Percentiles rank a stretch among this genome's conserved stretches.
phyloP scores from a whole-genome alignment of 2,113 vertebrate genomes.

The Ginglymostoma cirratum region DNA sequence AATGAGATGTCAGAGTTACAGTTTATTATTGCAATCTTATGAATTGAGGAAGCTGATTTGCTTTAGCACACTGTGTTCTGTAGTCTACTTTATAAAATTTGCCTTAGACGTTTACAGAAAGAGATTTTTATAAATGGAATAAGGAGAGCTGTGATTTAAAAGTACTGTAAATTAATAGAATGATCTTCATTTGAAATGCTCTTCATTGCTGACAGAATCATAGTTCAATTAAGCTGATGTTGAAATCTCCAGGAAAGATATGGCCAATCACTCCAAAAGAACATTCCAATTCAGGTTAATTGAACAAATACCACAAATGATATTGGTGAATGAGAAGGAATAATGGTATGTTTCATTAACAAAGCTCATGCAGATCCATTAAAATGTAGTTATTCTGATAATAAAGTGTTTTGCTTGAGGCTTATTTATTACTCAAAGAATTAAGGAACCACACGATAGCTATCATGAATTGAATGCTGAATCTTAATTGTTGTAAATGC shows the following conservation, averaged over 20 bases:
- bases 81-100: background rate
- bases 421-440: background rate
- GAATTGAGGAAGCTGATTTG: background rate
- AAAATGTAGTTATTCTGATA: background rate
- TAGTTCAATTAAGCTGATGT: background rate
- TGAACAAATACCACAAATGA: background rate
- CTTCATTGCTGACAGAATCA: background rate
- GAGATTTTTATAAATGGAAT: background rate
- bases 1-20: background rate
- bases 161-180: background rate
- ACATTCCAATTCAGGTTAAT: background rate
- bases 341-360: background rate
- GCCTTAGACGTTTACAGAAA: background rate
- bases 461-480: background rate
- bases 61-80: background rate
- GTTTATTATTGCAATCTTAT: background rate
- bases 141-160: background rate
- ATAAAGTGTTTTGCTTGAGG: background rate
- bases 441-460: background rate
- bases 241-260: background rate
- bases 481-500: background rate
- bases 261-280: background rate
- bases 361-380: background rate
- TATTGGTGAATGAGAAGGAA: background rate
- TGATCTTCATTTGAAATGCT: background rate